Evolutionary conservation across 1,140 invertebrate genomes (phyloP), one percentile per base, ranked within the genome.

Genomic region (Drosophila melanica): DNA sequence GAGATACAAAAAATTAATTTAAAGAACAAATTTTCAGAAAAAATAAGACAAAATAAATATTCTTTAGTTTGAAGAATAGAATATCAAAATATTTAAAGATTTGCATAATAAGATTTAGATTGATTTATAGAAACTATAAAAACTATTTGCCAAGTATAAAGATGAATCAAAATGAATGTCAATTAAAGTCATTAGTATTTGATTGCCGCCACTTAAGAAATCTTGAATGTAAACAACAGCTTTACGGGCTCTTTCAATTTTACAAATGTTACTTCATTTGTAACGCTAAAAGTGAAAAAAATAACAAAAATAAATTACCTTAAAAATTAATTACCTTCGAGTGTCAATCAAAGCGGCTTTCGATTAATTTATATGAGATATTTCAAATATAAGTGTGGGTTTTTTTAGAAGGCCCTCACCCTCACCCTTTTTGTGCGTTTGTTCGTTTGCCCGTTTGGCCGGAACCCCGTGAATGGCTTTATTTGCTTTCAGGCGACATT

Each of bases 301-400:
- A 11, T 35, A 35, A 35, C 10, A 35, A 5, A 51, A 33, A 27
- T 27, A 48, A 48, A 48, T 48, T 33, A 9, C 30, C 6, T 33
- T 9, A 35, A 35, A 35, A 35, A 53, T 35, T 11, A 50, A 50
- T 50, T 30, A 14, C 12, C 39, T 37, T 37, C 47, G 27, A 51
- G 33, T 55, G 55, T 68, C 50, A 68, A 62, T 55, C 55, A 73
- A 54, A 44, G 45, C 20, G n/a, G 39, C 16, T 45, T 59, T 68
- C 12, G 23, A 51, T 27, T 30, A 54, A 72, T 75, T 71, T 47
- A 65, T 60, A 47, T 59, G n/a, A 14, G 30, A 65, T 55, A 67
- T 64, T 48, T 41, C 14, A 64, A 54, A 57, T 42, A 54, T 27
- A 20, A 50, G 23, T 30, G 11, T 14, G 35, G 23, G 23, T 20